Conservation (phyloP, 2,888 invertebrate species). For the Melanophora roralis region DNA sequence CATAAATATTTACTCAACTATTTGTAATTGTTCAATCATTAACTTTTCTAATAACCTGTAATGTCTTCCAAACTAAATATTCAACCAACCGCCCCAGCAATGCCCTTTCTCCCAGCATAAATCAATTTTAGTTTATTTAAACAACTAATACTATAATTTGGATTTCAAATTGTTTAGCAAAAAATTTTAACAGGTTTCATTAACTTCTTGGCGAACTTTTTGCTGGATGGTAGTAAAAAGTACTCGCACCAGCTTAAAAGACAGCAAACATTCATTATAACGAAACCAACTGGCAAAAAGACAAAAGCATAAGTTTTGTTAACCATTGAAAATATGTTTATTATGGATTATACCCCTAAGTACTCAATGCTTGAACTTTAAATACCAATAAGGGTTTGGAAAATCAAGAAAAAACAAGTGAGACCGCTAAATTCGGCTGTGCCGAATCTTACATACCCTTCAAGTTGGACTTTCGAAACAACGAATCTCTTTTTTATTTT, state of each 20-base stretch:
- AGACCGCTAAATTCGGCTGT: neutral
- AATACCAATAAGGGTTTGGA: constrained; percentile 58
- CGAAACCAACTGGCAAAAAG: constrained; percentile 31
- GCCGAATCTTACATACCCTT: neutral
- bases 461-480: constrained; percentile 17
- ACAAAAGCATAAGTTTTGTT: constrained; percentile 51
- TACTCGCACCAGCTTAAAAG: neutral
- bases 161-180: constrained; percentile 40
- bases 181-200: constrained; percentile 61
- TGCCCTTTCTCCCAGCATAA: neutral
- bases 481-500: too few species aligned
- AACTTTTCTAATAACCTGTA: constrained; percentile 34
- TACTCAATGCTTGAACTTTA: constrained; percentile 59
- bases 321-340: constrained; percentile 59
- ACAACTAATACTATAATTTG: constrained; percentile 49
- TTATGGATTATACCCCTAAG: constrained; percentile 62
- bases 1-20: neutral
- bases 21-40: constrained; percentile 28
- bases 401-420: constrained; percentile 38
- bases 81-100: neutral
- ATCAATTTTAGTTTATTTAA: constrained; percentile 25
- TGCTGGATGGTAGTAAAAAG: constrained; percentile 27
- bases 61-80: neutral
- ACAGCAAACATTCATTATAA: neutral
- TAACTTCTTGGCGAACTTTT: constrained; percentile 60